These are phyloP conservation scores for Eulacestoma nigropectus DNA, from an alignment of 2,113 vertebrate species.

Conservation along the genomic window DNA sequence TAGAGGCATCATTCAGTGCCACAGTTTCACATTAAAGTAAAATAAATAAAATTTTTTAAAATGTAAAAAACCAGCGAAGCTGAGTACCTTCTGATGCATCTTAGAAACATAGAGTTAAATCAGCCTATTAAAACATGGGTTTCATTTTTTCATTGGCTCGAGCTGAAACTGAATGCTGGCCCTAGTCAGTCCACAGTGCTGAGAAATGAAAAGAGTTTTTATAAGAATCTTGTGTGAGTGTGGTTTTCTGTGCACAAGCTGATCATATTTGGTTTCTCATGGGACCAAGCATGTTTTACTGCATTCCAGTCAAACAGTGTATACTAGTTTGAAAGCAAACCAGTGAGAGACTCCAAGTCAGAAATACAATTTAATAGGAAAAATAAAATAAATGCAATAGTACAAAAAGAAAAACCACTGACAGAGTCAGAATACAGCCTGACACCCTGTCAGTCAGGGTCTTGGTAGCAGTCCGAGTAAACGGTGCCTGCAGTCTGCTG, in stretches of 20 bases:
- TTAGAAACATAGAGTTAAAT: background rate
- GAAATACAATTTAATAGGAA: too few relatives aligned
- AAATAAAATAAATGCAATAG: too few relatives aligned
- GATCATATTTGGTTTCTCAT: background rate
- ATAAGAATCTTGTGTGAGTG: background rate
- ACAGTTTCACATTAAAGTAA: rapidly evolving
- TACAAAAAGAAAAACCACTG: too few relatives aligned
- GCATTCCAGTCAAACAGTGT: background rate
- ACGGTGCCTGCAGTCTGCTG: too few relatives aligned
- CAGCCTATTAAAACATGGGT: background rate
- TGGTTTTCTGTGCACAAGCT: background rate
- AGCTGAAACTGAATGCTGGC: background rate
- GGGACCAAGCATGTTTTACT: background rate
- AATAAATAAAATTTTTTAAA: background rate
- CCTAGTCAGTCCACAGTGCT: background rate
- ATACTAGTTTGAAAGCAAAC: too few relatives aligned
- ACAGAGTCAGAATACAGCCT: too few relatives aligned
- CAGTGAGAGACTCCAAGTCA: too few relatives aligned
- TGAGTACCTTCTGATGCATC: background rate
- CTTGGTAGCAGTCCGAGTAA: too few relatives aligned
- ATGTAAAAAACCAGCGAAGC: background rate
- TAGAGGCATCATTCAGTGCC: background rate
- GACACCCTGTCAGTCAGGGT: too few relatives aligned
- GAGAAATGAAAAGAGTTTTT: background rate
- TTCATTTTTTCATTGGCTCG: background rate